Base-by-base conservation (phyloP, 2,888 invertebrate species). In the Poecilobothrus nobilitatus region DNA sequence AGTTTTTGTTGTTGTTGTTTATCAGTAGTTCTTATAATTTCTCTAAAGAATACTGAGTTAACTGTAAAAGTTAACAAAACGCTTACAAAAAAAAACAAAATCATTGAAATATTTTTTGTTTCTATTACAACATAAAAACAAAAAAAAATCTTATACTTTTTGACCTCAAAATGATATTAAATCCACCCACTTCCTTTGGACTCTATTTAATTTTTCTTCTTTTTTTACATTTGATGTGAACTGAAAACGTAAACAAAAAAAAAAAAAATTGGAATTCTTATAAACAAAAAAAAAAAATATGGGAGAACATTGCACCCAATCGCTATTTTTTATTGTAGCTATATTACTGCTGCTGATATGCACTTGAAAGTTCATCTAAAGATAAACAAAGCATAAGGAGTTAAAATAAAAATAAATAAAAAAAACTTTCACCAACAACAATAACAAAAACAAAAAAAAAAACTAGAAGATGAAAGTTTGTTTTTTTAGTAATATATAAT, bases 321-420 rank as follows among this genome's bases (percentile, higher is more conserved):
- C 37, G 37, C 12, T 37, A 8, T 37, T 41, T 41, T 3, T 41
- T 41, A 8, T 41, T 41, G 41, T 41, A 15, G 15, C 15, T 18
- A 53, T 53, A 44, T 44, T 3, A 44, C n/a, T 6, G 53, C 18
- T 37, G 53, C 53, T 53, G 53, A 53, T 53, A 53, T 53, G 53
- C 53, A 53, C 53, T 53, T 53, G 53, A 53, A 53, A 53, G 53
- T 53, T 53, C 53, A 53, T 53, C 53, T 53, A 18, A 53, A 18
- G 53, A 53, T 53, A 53, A 53, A 53, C 53, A 53, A 53, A 53
- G 15, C n/a, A 53, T 12, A 53, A 53, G 15, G 15, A 53, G 6
- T 12, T 18, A 53, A 53, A 53, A 15, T 12, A n/a, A 53, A 18
- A 7, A 37, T 37, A 37, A 37, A 37, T 12, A 37, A 37, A 37